These are phyloP conservation scores for Orthochromis indermauri DNA, from an alignment of 2,113 vertebrate species.

Conservation along the genomic window DNA sequence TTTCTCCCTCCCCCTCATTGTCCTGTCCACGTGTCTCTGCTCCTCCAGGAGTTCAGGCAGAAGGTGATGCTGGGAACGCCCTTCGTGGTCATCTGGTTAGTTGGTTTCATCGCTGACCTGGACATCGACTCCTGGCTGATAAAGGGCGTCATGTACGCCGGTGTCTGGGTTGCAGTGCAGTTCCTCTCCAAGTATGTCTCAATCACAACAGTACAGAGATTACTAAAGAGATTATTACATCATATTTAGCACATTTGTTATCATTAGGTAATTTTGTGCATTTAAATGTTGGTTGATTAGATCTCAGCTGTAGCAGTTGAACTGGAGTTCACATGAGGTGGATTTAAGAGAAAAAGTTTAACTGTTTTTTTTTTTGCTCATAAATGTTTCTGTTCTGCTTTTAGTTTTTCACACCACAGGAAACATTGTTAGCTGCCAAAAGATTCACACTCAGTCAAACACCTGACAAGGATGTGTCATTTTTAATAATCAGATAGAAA, in stretches of 20 bases:
- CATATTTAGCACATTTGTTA: not conserved
- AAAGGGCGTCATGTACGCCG: conserved; percentile 94
- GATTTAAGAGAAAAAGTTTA: not conserved
- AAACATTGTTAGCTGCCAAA: not conserved
- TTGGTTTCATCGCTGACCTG: conserved; percentile 97
- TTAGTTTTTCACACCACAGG: not conserved
- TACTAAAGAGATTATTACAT: not conserved
- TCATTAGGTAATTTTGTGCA: not conserved
- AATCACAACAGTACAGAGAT: not conserved
- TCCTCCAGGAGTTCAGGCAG: conserved; percentile 89
- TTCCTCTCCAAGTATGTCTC: conserved; percentile 95
- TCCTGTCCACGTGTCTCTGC: not conserved
- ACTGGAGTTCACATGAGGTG: not conserved
- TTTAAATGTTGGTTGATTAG: not conserved
- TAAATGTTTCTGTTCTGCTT: not conserved
- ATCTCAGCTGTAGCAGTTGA: not conserved
- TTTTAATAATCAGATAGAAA: not conserved
- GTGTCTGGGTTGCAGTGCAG: conserved; percentile 91
- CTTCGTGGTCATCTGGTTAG: conserved; percentile 97
- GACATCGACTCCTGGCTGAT: conserved; percentile 98
- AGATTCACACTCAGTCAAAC: not conserved
- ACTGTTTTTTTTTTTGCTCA: not conserved
- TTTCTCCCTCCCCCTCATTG: not conserved
- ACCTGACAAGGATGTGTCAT: not conserved
- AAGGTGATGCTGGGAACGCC: conserved; percentile 99